These are phyloP conservation scores for Euclidia mi DNA, from an alignment of 2,888 invertebrate genomes.

Conservation along the genomic window DNA sequence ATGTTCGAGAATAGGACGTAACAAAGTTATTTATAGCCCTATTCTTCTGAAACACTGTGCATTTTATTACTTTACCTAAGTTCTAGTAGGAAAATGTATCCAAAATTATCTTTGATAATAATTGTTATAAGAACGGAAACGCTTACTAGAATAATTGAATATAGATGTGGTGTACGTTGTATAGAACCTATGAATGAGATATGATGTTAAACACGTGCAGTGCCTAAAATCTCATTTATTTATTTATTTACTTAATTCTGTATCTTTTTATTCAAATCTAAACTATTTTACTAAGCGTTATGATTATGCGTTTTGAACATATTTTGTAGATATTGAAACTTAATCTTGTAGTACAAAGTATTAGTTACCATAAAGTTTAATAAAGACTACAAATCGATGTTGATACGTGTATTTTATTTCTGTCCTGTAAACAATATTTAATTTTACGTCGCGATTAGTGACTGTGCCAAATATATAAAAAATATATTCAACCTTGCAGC, in stretches of 20 bases:
- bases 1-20: constrained; percentile 17
- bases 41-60: constrained; percentile 22
- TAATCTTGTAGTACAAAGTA: constrained; percentile 88
- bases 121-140: constrained; percentile 86
- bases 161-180: constrained; percentile 75
- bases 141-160: constrained; percentile 87
- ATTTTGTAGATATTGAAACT: constrained; percentile 84
- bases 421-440: constrained; percentile 12
- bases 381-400: constrained; percentile 90
- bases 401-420: constrained; percentile 55
- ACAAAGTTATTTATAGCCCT: constrained; percentile 25
- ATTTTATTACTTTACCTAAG: constrained; percentile 40
- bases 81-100: constrained; percentile 47
- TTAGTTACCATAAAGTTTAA: constrained; percentile 84
- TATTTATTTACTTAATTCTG: constrained; percentile 69
- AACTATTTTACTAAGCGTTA: constrained; percentile 71
- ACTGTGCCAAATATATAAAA: constrained; percentile 18
- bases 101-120: constrained; percentile 75
- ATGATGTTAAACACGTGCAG: constrained; percentile 85
- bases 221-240: constrained; percentile 87
- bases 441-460: constrained; percentile 21
- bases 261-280: constrained; percentile 67
- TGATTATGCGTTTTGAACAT: constrained; percentile 66
- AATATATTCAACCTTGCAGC: constrained; percentile 21
- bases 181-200: constrained; percentile 86